Evolutionary conservation across 2,888 invertebrate species (phyloP), one percentile per base, ranked within the genome.

Genomic region (Amorpha juglandis): DNA sequence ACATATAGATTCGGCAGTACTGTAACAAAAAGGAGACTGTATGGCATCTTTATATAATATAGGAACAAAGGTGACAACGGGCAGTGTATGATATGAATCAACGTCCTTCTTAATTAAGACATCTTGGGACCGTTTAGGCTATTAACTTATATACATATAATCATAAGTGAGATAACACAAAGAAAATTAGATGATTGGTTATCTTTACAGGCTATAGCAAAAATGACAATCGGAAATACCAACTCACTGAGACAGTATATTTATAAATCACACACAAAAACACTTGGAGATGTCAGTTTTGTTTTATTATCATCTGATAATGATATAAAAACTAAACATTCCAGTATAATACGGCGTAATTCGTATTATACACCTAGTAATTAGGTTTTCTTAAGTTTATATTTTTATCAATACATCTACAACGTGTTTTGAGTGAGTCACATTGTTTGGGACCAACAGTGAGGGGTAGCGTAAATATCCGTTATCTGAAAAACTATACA

Each of bases 21-120:
- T 65, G 64, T 38, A 65, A 65, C 64, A 65, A 65, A 63, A 48
- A n/a, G 35, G 58, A 55, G 47, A 48, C 12, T 58, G 38, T 58
- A 38, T 35, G 16, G 14, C 14, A 64, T 55, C 27, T 47, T 38
- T 42, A 16, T 14, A 53, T 27, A 19, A 16, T 14, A 53, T 27
- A 19, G 16, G 38, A 19, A 42, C 19, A 58, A 42, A 58, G 19
- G 42, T 58, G 42, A 55, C n/a, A 55, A 11, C 19, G 1, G 11
- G 42, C 38, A 16, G 38, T 38, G 38, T 38, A 14, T 4, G 38
- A 42, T n/a, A 19, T 42, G 42, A 58, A 58, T 58, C 19, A 58
- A 58, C 19, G 42, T 38, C 55, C 55, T 38, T 58, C 35, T 19
- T 48, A 58, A 55, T 47, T 12, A 19, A 55, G 21, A 65, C 27